Evolutionary conservation across 2,113 vertebrate species (phyloP).

Genomic region (Siphamia tubifer): DNA sequence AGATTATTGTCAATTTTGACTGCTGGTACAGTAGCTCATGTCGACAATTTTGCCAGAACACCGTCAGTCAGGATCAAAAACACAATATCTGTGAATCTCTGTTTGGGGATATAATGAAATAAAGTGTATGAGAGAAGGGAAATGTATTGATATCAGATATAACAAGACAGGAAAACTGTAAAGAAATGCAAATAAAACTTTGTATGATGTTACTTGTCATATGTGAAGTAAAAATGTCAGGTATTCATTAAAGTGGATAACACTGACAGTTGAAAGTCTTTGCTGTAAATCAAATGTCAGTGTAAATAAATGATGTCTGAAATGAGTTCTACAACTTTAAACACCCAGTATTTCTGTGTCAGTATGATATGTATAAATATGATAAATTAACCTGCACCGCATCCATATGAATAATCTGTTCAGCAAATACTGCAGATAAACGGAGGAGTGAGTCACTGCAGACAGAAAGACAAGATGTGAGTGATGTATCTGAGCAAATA

Average conservation of each 20-base stretch:
- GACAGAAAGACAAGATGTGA: conserved; percentile 6
- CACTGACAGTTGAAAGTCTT: neutral
- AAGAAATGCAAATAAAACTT: neutral
- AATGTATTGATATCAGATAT: neutral
- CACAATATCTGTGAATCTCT: no score
- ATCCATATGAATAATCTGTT: conserved; percentile 25
- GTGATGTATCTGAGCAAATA: conserved; percentile 29
- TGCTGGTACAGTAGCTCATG: no score
- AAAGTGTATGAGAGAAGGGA: neutral
- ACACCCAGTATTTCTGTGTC: neutral
- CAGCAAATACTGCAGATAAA: conserved; percentile 21
- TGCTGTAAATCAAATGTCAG: neutral
- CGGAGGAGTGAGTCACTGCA: neutral
- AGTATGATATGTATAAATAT: conserved; percentile 24
- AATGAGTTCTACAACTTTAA: neutral
- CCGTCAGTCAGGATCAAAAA: no score
- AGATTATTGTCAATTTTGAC: no score
- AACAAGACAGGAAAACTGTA: no score
- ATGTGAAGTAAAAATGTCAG: neutral
- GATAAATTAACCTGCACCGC: conserved; percentile 30
- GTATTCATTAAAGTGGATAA: neutral
- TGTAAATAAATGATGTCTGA: neutral
- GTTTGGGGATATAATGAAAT: no score
- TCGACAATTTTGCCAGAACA: no score
- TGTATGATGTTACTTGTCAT: neutral